Evolutionary conservation across 1,140 invertebrate genomes (phyloP), one percentile per base, ranked within the genome.

Genomic region (Drosophila tani): DNA sequence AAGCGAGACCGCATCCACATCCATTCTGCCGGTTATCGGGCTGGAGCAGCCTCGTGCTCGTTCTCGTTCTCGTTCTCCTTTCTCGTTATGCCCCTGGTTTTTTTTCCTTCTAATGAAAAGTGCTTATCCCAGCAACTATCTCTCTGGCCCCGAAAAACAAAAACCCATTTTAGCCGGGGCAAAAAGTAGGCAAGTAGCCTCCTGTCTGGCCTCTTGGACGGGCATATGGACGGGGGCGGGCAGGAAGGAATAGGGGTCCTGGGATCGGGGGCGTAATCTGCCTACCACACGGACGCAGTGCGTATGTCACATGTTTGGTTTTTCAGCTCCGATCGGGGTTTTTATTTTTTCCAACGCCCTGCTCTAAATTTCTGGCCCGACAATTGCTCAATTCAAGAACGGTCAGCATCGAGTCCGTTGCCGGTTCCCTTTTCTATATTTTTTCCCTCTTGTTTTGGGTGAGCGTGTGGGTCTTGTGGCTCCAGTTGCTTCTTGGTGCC

Each of bases 121-220:
- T 88, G 84, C 84, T 87, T 87, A 87, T 84, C 77, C 84, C 79
- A 88, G 84, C 84, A 87, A 84, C 85, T 84, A 88, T 86, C 80
- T 88, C 53, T 75, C 32, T 35, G 32, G 68, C 67, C 58, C 78
- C 75, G 62, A 82, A 83, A 84, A 88, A 75, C 76, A 84, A 66
- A 87, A 87, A 40, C 53, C 59, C 65, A 79, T 67, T 86, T 86
- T 71, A 62, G 53, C 62, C 51, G 32, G 41, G 45, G 40, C 57
- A 65, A 57, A 58, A 49, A 49, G 51, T 43, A 46, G 56, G 62
- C 57, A 55, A 80, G 74, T 68, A 58, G 74, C 60, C 68, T 60
- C 53, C 75, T 40, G 62, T 53, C 41, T 68, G 49, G 21, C 49
- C 65, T 45, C 27, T 51, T 19, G 35, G 27, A 38, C 38, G 32